Conservation (phyloP, 2,797 vertebrate species). For the Protosalanx chinensis region DNA sequence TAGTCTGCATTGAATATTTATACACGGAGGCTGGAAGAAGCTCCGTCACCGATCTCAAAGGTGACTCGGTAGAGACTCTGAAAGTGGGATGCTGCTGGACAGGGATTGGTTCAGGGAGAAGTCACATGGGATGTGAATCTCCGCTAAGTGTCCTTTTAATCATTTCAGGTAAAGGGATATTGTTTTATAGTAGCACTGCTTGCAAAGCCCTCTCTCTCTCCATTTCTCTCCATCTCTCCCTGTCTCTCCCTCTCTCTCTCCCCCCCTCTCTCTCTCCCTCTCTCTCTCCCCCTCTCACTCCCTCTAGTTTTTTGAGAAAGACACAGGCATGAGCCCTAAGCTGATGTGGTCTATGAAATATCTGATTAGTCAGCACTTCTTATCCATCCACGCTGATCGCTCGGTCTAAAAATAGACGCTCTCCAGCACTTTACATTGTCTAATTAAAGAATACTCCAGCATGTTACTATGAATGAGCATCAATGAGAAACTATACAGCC, state of each 20-base stretch:
- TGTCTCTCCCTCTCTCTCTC: too few relatives aligned
- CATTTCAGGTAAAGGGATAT: constrained; percentile 48
- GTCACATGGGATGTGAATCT: constrained; percentile 62
- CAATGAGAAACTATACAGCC: constrained; percentile 7
- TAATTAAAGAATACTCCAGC: neutral
- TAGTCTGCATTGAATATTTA: constrained; percentile 73
- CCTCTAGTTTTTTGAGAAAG: constrained; percentile 13
- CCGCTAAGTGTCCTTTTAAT: constrained; percentile 63
- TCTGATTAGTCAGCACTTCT: constrained; percentile 23
- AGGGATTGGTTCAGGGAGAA: constrained; percentile 46
- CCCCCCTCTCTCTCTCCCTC: neutral
- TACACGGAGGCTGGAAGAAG: constrained; percentile 58
- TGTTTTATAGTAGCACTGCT: constrained; percentile 40
- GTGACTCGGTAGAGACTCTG: constrained; percentile 64
- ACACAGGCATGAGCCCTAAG: constrained; percentile 18
- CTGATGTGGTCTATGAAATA: constrained; percentile 24
- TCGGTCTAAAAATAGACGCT: constrained; percentile 42
- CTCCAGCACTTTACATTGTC: neutral
- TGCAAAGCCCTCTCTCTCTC: neutral
- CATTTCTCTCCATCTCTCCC: neutral
- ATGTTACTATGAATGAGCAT: constrained; percentile 20
- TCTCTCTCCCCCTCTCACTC: neutral
- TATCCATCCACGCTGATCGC: constrained; percentile 23
- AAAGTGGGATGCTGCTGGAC: constrained; percentile 43
- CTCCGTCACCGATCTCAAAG: constrained; percentile 72